Conservation (phyloP, 2,888 invertebrate genomes). For the Melieria picta region DNA sequence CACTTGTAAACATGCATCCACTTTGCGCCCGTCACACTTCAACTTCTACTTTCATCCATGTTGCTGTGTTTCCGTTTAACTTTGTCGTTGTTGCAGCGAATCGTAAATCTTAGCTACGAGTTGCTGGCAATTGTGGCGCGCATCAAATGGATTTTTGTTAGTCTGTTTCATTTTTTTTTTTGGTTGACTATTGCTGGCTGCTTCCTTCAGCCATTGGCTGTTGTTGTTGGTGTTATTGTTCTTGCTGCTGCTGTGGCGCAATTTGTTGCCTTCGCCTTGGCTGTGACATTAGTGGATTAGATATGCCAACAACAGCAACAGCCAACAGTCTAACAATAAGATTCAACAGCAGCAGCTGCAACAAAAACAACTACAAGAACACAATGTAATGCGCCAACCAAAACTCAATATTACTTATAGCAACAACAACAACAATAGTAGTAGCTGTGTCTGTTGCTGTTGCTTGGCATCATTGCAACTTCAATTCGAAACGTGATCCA, state of each 20-base stretch:
- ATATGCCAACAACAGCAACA: not conserved
- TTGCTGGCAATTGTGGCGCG: too few species aligned
- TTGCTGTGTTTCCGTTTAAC: too few species aligned
- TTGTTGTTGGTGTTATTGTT: not conserved
- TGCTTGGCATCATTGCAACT: not conserved
- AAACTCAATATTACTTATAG: too few species aligned
- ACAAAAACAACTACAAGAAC: not conserved
- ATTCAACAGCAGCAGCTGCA: not conserved
- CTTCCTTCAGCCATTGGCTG: too few species aligned
- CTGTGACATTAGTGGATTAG: slow-evolving; percentile 2
- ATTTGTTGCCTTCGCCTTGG: not conserved
- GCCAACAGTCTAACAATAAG: too few species aligned
- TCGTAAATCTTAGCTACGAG: not conserved
- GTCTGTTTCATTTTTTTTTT: not conserved
- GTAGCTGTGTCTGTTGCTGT: not conserved
- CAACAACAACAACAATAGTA: not conserved
- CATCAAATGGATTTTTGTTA: too few species aligned
- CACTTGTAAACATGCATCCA: slow-evolving; percentile 1
- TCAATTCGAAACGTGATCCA: slow-evolving; percentile 8
- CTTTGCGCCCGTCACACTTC: too few species aligned
- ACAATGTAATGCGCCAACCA: not conserved
- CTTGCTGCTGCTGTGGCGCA: too few species aligned
- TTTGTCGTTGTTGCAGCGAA: not conserved
- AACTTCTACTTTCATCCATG: too few species aligned
- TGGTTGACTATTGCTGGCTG: too few species aligned